Evolutionary conservation across 2,113 vertebrate species (phyloP).

Genomic region (Bos indicus): DNA sequence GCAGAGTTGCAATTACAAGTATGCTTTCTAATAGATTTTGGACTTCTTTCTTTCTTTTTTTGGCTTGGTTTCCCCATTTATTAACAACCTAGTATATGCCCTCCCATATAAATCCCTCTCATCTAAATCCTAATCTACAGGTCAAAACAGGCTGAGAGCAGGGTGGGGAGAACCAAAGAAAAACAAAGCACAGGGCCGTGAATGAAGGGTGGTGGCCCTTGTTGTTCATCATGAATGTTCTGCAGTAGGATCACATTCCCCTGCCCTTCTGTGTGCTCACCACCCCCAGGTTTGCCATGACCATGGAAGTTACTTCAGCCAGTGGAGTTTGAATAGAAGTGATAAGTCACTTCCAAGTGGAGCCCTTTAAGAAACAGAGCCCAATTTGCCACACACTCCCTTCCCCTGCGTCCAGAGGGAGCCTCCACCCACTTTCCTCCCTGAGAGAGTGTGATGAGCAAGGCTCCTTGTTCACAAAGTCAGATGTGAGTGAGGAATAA

Average conservation of each 20-base stretch:
- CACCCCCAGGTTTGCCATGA: not conserved
- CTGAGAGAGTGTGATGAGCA: not conserved
- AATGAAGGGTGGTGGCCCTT: not conserved
- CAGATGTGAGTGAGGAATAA: not conserved
- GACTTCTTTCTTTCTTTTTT: not conserved
- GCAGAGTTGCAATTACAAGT: not conserved
- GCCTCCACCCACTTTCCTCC: not conserved
- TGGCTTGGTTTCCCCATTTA: not conserved
- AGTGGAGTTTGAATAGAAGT: not conserved
- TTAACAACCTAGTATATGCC: not conserved
- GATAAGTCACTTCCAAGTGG: not conserved
- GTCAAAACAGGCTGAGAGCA: not conserved
- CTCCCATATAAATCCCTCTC: not conserved
- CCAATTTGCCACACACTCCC: not conserved
- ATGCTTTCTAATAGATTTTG: not conserved
- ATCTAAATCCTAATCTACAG: not conserved
- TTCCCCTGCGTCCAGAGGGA: not conserved
- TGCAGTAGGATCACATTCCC: not conserved
- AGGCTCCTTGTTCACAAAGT: not conserved
- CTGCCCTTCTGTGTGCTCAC: fast-evolving
- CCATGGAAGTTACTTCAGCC: not conserved
- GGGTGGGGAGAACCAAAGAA: not conserved
- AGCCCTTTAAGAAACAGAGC: not conserved
- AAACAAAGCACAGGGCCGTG: not conserved
- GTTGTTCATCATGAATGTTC: not conserved